phyloP scores from a whole-genome alignment of 2,797 vertebrate genomes.

The Holocentrus rufus region DNA sequence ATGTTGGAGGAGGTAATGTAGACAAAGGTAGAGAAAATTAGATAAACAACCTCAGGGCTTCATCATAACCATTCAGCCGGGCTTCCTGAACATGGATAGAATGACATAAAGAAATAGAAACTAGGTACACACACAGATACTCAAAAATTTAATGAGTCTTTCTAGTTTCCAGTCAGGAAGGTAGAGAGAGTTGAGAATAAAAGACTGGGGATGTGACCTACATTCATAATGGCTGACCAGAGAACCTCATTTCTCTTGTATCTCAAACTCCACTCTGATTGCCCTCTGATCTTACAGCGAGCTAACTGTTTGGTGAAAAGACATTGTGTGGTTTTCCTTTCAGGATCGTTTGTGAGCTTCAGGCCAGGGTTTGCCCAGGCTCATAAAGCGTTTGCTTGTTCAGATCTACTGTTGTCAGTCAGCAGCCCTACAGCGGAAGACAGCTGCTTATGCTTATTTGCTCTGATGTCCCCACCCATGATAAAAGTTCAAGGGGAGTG shows the following conservation, averaged over 20 bases:
- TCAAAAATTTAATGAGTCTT: not conserved
- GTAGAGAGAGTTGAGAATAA: not conserved
- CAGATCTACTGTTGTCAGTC: not conserved
- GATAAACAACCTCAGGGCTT: conserved; percentile 91
- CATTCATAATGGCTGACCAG: conserved; percentile 11
- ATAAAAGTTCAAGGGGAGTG: not conserved
- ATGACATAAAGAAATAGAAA: not conserved
- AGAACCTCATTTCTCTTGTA: not conserved
- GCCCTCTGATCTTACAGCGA: not conserved
- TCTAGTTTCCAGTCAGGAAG: not conserved
- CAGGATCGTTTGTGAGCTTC: not conserved
- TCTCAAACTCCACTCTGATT: not conserved
- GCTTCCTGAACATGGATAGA: conserved; percentile 82
- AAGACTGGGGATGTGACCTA: conserved; percentile 12
- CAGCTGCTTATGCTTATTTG: not conserved
- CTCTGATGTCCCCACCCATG: not conserved
- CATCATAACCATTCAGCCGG: conserved; percentile 95
- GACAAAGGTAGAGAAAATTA: not conserved
- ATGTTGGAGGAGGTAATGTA: not conserved
- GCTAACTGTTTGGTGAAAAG: not conserved
- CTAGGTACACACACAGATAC: not conserved
- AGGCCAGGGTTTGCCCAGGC: not conserved
- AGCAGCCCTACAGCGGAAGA: not conserved
- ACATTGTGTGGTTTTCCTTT: not conserved
- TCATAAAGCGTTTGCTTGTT: not conserved